Base-by-base conservation (phyloP, 2,797 vertebrate species). In the Girardinus metallicus region DNA sequence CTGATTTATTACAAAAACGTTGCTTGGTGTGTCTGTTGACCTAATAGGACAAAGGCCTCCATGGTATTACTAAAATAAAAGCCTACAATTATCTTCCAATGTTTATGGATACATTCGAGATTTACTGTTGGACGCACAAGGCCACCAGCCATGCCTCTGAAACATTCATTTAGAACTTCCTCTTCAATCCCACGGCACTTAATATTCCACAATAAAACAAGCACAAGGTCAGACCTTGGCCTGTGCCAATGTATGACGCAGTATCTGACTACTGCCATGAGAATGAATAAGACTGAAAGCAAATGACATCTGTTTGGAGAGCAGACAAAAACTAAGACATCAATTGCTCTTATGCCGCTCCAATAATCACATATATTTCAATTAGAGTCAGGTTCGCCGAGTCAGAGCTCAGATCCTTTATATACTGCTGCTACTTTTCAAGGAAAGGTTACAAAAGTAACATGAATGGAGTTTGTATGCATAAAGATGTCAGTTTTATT, bases 181-280 rank as follows among this genome's bases (percentile, higher is more conserved):
- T 60, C 66, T 88, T 73, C 73, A 85, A 82, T 86, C 88, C 85
- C 83, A 89, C 74, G 88, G 83, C 85, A 62, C 85, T 89, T 43
- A 78, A 88, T 93, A 91, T 87, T 87, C 88, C 86, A 92, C 49
- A 85, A 86, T 87, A 89, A 91, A 89, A 89, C 80, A 80, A 78
- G 80, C 21, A 80, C 90, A 93, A 92, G 93, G 94, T 87, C 85
- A 86, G 85, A 76, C 89, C 90, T 88, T 89, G 90, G 84, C 72
- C 70, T 29, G 74, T 77, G 81, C 84, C 72, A 81, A 60, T 57
- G 76, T 46, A 57, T 90, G 85, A 94, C 85, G 85, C 47, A 83
- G 79, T 77, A 72, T 83, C 75, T 72, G 74, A 85, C 77, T 26
- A 41, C 43, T 83, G 78, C 83, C 85, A 83, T 88, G 86, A 72